Percentiles rank a stretch among this genome's conserved stretches.
These are phyloP conservation scores for Laspeyria flexula DNA, from an alignment of 2,888 invertebrate genomes.

Conservation along the genomic window DNA sequence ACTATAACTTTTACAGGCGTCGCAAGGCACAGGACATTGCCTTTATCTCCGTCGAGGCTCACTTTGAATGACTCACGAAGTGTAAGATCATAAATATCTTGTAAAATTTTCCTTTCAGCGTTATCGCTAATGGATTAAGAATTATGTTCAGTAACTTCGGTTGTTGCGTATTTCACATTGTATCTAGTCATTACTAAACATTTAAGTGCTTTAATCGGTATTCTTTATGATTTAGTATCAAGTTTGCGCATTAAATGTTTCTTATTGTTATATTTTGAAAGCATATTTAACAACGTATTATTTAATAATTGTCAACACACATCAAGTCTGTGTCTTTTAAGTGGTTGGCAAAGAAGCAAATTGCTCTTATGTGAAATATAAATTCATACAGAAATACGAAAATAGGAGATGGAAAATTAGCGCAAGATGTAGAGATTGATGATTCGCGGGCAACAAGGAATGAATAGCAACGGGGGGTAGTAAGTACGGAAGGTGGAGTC, in stretches of 20 bases:
- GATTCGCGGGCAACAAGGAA: no score
- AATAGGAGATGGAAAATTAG: no score
- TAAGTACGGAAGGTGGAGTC: no score
- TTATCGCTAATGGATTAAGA: constrained; percentile 52
- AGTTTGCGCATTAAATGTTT: neutral
- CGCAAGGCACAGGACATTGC: constrained; percentile 34
- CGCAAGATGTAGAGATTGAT: no score
- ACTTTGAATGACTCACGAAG: constrained; percentile 36
- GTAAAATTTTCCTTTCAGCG: constrained; percentile 50
- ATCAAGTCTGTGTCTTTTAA: no score
- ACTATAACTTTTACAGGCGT: constrained; percentile 33
- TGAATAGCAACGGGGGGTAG: no score
- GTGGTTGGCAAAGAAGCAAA: no score
- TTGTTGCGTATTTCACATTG: constrained; percentile 18
- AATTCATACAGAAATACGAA: no score
- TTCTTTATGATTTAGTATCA: constrained; percentile 1
- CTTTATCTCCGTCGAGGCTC: constrained; percentile 3
- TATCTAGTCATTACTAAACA: constrained; percentile 9
- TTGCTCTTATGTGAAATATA: no score
- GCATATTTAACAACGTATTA: no score
- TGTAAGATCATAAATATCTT: constrained; percentile 50
- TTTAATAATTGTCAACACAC: no score
- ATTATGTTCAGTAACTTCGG: constrained; percentile 31
- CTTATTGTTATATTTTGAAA: neutral
- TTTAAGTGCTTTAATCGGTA: constrained; percentile 12